phyloP scores from a whole-genome alignment of 2,888 invertebrate species.

The Eretmocerus hayati region DNA sequence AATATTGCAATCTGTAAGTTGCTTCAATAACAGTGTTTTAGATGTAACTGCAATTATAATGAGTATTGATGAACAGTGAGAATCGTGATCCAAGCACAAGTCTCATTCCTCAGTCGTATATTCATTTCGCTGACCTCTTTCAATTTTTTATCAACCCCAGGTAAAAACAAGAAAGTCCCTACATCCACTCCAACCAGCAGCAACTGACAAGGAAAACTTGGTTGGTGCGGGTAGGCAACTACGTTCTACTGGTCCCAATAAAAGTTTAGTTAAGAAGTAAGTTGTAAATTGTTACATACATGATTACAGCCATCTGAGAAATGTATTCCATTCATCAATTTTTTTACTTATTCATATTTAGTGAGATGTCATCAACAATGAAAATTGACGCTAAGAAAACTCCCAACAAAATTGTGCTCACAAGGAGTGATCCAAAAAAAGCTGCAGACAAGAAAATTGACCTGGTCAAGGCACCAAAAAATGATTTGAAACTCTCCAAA shows the following conservation, averaged over 20 bases:
- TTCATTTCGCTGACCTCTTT: background rate
- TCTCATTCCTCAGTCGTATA: background rate
- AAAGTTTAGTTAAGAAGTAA: conserved; percentile 21
- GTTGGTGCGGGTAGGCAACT: conserved; percentile 55
- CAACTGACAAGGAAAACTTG: conserved; percentile 69
- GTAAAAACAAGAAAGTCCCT: conserved; percentile 55
- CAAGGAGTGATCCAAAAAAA: conserved; percentile 18
- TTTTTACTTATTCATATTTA: conserved; percentile 14
- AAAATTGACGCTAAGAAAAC: conserved; percentile 16
- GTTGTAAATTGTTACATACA: background rate
- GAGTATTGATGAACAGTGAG: background rate
- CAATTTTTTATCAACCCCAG: conserved; percentile 18
- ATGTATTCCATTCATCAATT: background rate
- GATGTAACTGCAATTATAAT: background rate
- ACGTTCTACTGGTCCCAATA: conserved; percentile 11
- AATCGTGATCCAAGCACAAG: background rate
- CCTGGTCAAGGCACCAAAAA: no score
- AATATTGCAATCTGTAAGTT: no score
- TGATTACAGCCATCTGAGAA: background rate
- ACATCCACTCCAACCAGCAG: conserved; percentile 66
- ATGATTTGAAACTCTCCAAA: no score
- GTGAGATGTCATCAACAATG: conserved; percentile 25
- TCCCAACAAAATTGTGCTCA: conserved; percentile 3
- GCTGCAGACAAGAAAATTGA: no score
- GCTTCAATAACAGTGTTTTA: background rate